Evolutionary conservation across 2,113 vertebrate genomes (phyloP).

Genomic region (Dipodomys merriami): DNA sequence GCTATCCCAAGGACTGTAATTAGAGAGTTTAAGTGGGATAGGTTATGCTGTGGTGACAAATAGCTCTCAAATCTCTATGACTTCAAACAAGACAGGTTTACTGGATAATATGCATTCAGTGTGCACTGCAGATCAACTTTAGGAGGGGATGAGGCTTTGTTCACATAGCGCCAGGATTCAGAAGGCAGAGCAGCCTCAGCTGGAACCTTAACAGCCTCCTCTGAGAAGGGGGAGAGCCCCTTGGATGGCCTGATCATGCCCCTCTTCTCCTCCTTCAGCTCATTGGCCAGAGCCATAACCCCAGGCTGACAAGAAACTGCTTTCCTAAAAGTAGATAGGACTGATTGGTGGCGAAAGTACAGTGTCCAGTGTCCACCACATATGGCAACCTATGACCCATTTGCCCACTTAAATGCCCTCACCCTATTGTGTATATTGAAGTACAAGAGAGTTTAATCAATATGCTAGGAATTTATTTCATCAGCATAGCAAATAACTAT

Average conservation of each 20-base stretch:
- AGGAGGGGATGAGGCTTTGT: neutral
- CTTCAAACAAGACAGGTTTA: neutral
- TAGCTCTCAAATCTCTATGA: neutral
- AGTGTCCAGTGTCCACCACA: neutral
- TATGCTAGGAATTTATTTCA: neutral
- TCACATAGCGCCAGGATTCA: neutral
- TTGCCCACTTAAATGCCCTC: neutral
- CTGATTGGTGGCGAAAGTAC: neutral
- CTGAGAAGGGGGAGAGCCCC: neutral
- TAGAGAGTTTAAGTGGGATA: neutral
- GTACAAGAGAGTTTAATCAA: neutral
- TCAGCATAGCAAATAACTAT: neutral
- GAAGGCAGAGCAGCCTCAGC: neutral
- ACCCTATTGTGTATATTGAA: neutral
- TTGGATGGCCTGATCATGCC: neutral
- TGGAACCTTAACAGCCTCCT: too few relatives aligned
- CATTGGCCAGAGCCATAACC: too few relatives aligned
- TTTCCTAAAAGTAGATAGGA: neutral
- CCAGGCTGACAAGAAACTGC: neutral
- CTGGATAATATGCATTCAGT: neutral
- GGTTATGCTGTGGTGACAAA: neutral
- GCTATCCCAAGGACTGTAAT: too few relatives aligned
- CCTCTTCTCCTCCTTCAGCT: neutral
- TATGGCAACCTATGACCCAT: neutral
- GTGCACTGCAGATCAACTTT: neutral